Evolutionary conservation across 2,113 vertebrate genomes (phyloP).

Genomic region (Genyomyrus donnyi): DNA sequence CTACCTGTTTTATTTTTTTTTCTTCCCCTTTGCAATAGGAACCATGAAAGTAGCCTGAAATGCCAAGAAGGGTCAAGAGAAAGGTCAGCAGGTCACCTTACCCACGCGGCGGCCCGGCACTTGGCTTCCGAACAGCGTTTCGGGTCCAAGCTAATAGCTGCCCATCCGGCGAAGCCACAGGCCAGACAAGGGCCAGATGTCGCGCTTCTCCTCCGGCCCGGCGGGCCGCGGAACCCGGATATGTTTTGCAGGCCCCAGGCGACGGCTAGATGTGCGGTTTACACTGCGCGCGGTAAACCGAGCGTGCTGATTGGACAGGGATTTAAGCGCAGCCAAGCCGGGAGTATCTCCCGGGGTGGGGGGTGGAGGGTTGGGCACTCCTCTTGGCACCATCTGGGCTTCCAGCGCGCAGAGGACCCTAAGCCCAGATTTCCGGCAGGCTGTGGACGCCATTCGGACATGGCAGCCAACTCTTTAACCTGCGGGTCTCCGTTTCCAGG

Average conservation of each 20-base stretch:
- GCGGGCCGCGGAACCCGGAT: background rate
- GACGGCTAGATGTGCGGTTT: constrained; percentile 65
- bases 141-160: constrained; percentile 42
- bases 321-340: constrained; percentile 69
- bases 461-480: background rate
- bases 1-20: constrained; percentile 25
- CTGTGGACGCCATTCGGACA: constrained; percentile 46
- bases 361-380: constrained; percentile 28
- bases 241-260: constrained; percentile 67
- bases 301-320: constrained; percentile 87
- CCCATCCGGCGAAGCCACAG: constrained; percentile 58
- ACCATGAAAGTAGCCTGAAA: constrained; percentile 47
- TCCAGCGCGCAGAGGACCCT: constrained; percentile 59
- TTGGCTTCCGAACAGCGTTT: constrained; percentile 51
- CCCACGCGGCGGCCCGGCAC: constrained; percentile 46
- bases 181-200: constrained; percentile 74
- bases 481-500: background rate
- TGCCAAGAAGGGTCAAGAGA: constrained; percentile 43
- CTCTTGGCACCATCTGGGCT: constrained; percentile 59
- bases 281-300: background rate
- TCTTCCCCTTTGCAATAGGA: constrained; percentile 28
- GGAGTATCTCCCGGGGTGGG: constrained; percentile 51
- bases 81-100: constrained; percentile 56
- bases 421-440: constrained; percentile 50
- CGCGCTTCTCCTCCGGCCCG: constrained; percentile 39